These are phyloP conservation scores for Boloria euphrosyne DNA, from an alignment of 2,888 invertebrate species.

Conservation along the genomic window DNA sequence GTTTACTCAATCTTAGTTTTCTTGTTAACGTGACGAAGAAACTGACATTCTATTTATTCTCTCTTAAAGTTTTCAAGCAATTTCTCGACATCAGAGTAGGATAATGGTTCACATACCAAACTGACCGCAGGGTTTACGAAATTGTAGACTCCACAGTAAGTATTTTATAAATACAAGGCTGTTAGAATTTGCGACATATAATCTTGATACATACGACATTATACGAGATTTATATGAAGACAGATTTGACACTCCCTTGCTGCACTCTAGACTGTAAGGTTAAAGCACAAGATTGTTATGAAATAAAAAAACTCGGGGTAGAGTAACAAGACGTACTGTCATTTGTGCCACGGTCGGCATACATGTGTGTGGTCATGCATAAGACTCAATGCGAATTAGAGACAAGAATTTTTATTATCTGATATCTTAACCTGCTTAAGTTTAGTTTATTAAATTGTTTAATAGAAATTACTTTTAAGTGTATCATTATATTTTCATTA, in stretches of 20 bases:
- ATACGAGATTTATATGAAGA: slow-evolving; percentile 33
- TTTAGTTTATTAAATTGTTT: too few relatives aligned
- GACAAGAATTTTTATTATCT: not conserved
- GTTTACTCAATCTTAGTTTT: too few relatives aligned
- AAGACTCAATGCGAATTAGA: not conserved
- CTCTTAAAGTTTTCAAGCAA: too few relatives aligned
- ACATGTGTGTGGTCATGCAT: not conserved
- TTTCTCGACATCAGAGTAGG: not conserved
- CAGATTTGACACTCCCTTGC: slow-evolving; percentile 32
- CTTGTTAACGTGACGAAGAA: too few relatives aligned
- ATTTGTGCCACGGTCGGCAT: slow-evolving; percentile 4
- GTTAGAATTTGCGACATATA: slow-evolving; percentile 32
- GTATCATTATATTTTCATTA: too few relatives aligned
- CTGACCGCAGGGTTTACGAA: slow-evolving; percentile 19
- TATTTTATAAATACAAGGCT: slow-evolving; percentile 30
- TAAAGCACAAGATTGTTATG: slow-evolving; percentile 15
- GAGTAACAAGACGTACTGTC: not conserved
- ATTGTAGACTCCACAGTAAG: slow-evolving; percentile 5
- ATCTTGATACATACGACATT: slow-evolving; percentile 19
- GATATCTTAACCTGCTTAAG: not conserved
- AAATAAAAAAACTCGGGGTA: slow-evolving; percentile 9
- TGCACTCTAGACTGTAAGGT: slow-evolving; percentile 28
- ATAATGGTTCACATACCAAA: slow-evolving; percentile 9
- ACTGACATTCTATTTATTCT: too few relatives aligned
- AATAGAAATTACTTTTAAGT: too few relatives aligned